phyloP scores from a whole-genome alignment of 2,113 vertebrate species.

The Phrynosoma platyrhinos region DNA sequence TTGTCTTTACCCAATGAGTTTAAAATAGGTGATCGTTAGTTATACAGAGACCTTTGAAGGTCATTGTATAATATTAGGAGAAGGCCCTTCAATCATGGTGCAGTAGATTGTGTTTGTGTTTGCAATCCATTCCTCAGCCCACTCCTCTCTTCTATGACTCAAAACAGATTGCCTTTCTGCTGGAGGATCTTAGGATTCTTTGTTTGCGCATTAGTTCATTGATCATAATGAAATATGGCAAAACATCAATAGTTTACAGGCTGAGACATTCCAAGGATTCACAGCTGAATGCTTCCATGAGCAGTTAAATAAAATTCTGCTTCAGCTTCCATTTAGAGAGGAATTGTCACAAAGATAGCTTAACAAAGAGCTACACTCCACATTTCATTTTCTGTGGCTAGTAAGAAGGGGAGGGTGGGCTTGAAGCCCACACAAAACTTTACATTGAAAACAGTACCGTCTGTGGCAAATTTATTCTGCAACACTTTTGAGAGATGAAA shows the following conservation, averaged over 20 bases:
- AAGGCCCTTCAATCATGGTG: background rate
- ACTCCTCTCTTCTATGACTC: slow-evolving; percentile 46
- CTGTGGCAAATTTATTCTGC: background rate
- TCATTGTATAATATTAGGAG: background rate
- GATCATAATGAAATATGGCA: slow-evolving; percentile 72
- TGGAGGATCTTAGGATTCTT: slow-evolving; percentile 43
- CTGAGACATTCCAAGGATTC: slow-evolving; percentile 61
- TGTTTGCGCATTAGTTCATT: slow-evolving; percentile 58
- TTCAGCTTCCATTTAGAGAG: slow-evolving; percentile 61
- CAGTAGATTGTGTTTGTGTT: background rate
- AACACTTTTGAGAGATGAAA: background rate
- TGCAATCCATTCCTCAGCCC: slow-evolving; percentile 40
- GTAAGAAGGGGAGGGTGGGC: background rate
- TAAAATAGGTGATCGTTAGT: background rate
- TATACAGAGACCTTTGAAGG: background rate
- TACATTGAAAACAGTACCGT: background rate
- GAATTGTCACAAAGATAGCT: slow-evolving; percentile 60
- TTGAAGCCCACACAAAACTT: background rate
- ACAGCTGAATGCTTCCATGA: slow-evolving; percentile 61
- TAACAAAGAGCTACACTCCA: slow-evolving; percentile 40
- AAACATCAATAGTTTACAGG: slow-evolving; percentile 64
- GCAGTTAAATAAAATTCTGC: slow-evolving; percentile 50
- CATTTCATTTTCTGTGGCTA: slow-evolving; percentile 10
- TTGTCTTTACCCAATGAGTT: background rate
- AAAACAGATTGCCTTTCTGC: slow-evolving; percentile 14